Evolutionary conservation across 92 coral and sea anemone genomes (phyloP).

Genomic region (Zoanthus solanderi): DNA sequence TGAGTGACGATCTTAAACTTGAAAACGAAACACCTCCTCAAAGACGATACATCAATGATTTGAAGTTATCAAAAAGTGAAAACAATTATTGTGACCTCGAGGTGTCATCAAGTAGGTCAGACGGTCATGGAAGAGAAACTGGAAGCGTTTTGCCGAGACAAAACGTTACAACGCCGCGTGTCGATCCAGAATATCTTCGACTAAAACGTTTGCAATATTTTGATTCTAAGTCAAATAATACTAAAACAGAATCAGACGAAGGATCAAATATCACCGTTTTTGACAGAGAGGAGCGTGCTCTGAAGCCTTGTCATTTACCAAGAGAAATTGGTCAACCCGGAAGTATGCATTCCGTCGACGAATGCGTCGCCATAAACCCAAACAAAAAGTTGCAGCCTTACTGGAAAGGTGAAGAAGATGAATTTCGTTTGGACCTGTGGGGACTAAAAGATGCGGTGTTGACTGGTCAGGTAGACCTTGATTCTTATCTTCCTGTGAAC

Average conservation of each 20-base stretch:
- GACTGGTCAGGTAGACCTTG: slow-evolving; percentile 76
- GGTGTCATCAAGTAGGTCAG: background rate
- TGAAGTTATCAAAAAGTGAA: background rate
- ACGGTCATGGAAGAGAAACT: background rate
- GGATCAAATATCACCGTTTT: background rate
- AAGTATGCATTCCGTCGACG: background rate
- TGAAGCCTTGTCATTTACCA: background rate
- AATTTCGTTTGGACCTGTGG: slow-evolving; percentile 81
- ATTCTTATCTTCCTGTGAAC: slow-evolving; percentile 52
- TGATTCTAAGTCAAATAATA: slow-evolving; percentile 1
- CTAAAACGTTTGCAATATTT: slow-evolving; percentile 79
- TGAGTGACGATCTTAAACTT: slow-evolving; percentile 12
- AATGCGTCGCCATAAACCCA: background rate
- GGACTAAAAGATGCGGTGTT: slow-evolving; percentile 83
- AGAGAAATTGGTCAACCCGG: background rate
- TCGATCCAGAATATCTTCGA: slow-evolving; percentile 75
- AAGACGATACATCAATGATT: background rate
- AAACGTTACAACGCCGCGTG: slow-evolving; percentile 48
- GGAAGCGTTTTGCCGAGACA: slow-evolving; percentile 3
- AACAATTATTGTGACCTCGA: background rate
- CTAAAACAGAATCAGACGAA: slow-evolving; percentile 2
- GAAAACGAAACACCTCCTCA: background rate
- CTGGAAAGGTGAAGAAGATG: slow-evolving; percentile 68
- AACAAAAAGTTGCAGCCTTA: slow-evolving; percentile 16
- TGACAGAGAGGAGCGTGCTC: slow-evolving; percentile 3